phyloP scores from a whole-genome alignment of 2,113 vertebrate species.

The Brachypteracias leptosomus region DNA sequence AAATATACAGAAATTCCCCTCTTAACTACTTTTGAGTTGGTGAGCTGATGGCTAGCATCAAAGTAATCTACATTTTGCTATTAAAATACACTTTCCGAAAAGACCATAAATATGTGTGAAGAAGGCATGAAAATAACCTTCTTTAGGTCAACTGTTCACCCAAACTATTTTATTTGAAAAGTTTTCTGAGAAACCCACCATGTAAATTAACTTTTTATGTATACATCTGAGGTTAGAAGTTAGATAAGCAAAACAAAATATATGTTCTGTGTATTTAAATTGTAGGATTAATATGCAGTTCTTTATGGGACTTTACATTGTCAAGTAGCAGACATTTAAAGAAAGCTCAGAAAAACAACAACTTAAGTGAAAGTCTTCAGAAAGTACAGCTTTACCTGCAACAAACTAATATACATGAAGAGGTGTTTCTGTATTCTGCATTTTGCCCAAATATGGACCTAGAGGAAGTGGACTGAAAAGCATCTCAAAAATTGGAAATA shows the following conservation, averaged over 20 bases:
- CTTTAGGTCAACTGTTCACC: not conserved
- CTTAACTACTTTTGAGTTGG: not conserved
- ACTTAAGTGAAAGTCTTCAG: not conserved
- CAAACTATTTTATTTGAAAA: not conserved
- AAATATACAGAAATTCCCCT: not conserved
- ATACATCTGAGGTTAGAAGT: not conserved
- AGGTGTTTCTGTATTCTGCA: not conserved
- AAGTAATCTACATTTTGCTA: not conserved
- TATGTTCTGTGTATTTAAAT: not conserved
- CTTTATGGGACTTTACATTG: not conserved
- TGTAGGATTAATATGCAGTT: not conserved
- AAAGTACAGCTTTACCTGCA: not conserved
- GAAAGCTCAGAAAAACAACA: not conserved
- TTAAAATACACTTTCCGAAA: not conserved
- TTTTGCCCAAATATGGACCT: not conserved
- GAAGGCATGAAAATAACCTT: not conserved
- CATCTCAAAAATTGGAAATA: not conserved
- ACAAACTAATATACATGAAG: not conserved
- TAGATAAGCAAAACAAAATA: not conserved
- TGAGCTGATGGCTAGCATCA: not conserved
- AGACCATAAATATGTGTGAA: not conserved
- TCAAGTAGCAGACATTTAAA: not conserved
- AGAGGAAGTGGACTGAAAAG: not conserved
- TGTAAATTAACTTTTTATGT: not conserved
- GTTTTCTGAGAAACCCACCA: not conserved